Evolutionary conservation across 1,140 invertebrate species (phyloP).

Genomic region (Drosophila auraria): DNA sequence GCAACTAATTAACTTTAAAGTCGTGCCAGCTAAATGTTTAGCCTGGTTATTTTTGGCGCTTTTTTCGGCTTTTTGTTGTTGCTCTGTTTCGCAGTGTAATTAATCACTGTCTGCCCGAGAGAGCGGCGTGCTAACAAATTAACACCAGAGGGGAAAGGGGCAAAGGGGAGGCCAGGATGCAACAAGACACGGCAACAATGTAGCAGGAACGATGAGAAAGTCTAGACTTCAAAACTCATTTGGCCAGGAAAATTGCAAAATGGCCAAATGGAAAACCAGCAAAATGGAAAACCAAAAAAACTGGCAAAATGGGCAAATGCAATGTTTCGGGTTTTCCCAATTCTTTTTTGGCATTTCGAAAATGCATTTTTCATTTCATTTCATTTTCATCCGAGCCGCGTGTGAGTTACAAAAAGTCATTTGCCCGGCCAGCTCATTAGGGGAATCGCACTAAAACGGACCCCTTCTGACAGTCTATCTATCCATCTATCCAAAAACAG

Average conservation of each 20-base stretch:
- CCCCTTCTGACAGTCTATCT: conserved; percentile 46
- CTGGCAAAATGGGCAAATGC: conserved; percentile 36
- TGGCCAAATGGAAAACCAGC: conserved; percentile 35
- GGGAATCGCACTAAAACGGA: conserved; percentile 29
- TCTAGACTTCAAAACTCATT: conserved; percentile 54
- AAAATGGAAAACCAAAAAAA: conserved; percentile 29
- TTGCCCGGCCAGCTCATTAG: conserved; percentile 75
- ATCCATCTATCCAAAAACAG: conserved; percentile 31
- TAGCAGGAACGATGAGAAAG: conserved; percentile 29
- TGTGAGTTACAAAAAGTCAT: conserved; percentile 82
- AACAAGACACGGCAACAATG: conserved; percentile 82
- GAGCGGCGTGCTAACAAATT: conserved; percentile 81
- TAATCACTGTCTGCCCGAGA: conserved; percentile 77
- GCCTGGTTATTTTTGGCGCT: conserved; percentile 58
- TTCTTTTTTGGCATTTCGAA: conserved; percentile 40
- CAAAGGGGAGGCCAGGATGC: conserved; percentile 24
- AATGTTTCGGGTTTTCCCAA: conserved; percentile 21
- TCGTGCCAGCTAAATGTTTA: conserved; percentile 28
- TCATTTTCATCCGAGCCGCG: conserved; percentile 60
- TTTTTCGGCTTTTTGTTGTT: conserved; percentile 32
- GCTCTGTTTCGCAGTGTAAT: conserved; percentile 53
- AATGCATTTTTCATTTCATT: conserved; percentile 73
- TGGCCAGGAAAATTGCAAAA: conserved; percentile 49
- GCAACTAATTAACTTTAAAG: conserved; percentile 80
- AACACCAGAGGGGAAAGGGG: conserved; percentile 56